A percentile compares a stretch with the other conserved stretches of the same genome.
Evolutionary conservation across 1,140 invertebrate genomes (phyloP).

Genomic region (Epicauta chinensis): DNA sequence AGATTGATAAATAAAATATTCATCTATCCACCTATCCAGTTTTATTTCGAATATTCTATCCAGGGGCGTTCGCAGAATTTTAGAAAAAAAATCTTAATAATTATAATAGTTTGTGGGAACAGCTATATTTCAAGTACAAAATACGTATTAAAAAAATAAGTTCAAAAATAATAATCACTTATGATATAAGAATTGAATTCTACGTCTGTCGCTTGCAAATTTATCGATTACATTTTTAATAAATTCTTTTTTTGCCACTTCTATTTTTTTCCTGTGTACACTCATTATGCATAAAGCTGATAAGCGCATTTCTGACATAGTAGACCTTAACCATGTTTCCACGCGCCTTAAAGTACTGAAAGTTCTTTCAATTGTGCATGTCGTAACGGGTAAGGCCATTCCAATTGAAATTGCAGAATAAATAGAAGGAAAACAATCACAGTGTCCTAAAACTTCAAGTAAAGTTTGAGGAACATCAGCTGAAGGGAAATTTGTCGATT

Average conservation of each 20-base stretch:
- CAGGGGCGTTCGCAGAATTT: too few species aligned
- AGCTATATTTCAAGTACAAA: too few species aligned
- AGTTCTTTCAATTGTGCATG: slow-evolving; percentile 8
- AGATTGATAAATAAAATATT: too few species aligned
- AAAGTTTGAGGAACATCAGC: neutral
- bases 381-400: slow-evolving; percentile 8
- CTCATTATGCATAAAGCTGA: slow-evolving; percentile 8
- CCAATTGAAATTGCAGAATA: slow-evolving; percentile 4
- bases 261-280: slow-evolving; percentile 3
- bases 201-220: too few species aligned
- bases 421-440: slow-evolving; percentile 1
- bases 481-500: neutral
- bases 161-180: too few species aligned
- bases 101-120: too few species aligned
- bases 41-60: too few species aligned
- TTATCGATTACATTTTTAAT: neutral
- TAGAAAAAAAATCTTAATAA: too few species aligned
- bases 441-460: neutral
- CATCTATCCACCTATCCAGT: too few species aligned
- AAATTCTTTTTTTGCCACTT: slow-evolving; percentile 3
- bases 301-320: slow-evolving; percentile 7
- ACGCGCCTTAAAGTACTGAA: slow-evolving; percentile 10
- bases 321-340: slow-evolving; percentile 11
- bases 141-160: too few species aligned
- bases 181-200: too few species aligned